Evolutionary conservation across 2,888 invertebrate genomes (phyloP), one percentile per base, ranked within the genome.

Genomic region (Trachelus iudaicus): DNA sequence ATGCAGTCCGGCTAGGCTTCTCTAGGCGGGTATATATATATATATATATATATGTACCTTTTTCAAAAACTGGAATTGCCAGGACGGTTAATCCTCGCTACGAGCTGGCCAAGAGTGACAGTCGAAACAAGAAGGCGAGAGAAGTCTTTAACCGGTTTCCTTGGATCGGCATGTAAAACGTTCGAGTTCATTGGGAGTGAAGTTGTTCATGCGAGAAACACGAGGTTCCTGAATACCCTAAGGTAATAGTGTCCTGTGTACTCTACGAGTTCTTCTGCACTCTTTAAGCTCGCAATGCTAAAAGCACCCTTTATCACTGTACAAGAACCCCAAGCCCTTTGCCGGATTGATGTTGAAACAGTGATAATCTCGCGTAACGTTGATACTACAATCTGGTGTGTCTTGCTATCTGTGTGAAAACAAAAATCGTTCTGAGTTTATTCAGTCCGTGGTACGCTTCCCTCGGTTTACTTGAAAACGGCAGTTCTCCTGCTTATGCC

Each of bases 121-220:
- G 81, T 81, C 86, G 81, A 85, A 80, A 81, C 79, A 79, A 83
- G 84, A 79, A 84, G 81, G 82, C 82, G 83, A 81, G 80, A 86
- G 81, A 77, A 81, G 81, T 84, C 83, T 84, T 85, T 85, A 86
- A 86, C 86, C 86, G 86, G 86, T 86, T 86, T 82, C 88, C 84
- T 82, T 81, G 80, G 84, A 79, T 84, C 84, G 87, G 87, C 87
- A 87, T 88, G 88, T 87, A 86, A 86, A 87, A 82, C 86, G 86
- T 85, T 83, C 85, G 81, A 79, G 81, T 79, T 82, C 81, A 79
- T 82, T 82, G 78, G 79, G 79, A 80, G 81, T 81, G 79, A 82
- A 81, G 79, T 80, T 69, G 35, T 71, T 37, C 79, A 76, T 74
- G 76, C 75, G 80, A 77, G 75, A 76, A 56, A 56, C 56, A 56